Conservation (phyloP, 2,113 vertebrate species). For the Fulmarus glacialis region DNA sequence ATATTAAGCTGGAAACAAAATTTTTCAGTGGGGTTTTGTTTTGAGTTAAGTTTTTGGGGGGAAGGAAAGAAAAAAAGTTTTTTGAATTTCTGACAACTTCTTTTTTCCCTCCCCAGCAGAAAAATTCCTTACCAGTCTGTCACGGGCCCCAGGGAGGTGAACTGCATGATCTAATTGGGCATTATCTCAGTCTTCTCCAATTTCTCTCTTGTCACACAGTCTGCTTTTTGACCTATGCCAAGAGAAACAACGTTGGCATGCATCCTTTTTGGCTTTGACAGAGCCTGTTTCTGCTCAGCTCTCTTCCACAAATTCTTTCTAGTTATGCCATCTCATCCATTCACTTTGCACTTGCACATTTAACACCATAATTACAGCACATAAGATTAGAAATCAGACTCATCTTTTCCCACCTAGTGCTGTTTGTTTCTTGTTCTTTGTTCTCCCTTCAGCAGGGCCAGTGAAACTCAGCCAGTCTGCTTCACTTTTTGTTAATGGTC, state of each 20-base stretch:
- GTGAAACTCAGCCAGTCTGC: background rate
- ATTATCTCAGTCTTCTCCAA: constrained; percentile 64
- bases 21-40: background rate
- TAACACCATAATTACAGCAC: constrained; percentile 1
- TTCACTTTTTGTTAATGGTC: background rate
- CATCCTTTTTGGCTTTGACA: constrained; percentile 54
- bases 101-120: background rate
- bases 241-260: constrained; percentile 65
- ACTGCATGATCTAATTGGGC: constrained; percentile 64
- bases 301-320: constrained; percentile 45
- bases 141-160: constrained; percentile 40
- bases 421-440: constrained; percentile 9
- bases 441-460: background rate
- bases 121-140: constrained; percentile 26
- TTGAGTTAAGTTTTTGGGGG: background rate
- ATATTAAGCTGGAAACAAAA: background rate
- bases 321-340: constrained; percentile 44
- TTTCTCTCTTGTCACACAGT: constrained; percentile 63
- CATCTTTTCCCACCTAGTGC: background rate
- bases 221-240: constrained; percentile 69
- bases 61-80: background rate
- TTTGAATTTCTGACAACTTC: background rate
- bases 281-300: constrained; percentile 59
- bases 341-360: constrained; percentile 25
- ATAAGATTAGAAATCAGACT: constrained; percentile 18